Conservation (phyloP, 2,797 vertebrate species). For the Babyrousa celebensis region DNA sequence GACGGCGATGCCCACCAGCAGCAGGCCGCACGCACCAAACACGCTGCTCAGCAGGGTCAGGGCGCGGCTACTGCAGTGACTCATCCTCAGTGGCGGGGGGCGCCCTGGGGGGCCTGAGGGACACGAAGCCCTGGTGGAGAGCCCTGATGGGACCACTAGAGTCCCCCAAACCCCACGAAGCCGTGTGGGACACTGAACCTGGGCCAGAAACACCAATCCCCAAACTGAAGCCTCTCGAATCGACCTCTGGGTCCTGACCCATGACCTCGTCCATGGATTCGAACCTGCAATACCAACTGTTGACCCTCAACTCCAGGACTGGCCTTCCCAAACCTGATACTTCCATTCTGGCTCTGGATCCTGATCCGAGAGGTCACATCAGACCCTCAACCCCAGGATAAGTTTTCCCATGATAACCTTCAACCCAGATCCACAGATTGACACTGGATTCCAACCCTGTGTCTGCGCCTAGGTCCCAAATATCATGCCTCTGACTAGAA, state of each 20-base stretch:
- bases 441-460: not conserved
- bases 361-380: not conserved
- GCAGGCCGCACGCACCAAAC: constrained; percentile 96
- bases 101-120: constrained; percentile 85
- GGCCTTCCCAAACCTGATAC: not conserved
- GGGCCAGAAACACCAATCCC: not conserved
- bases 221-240: not conserved
- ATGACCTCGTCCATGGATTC: not conserved
- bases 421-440: not conserved
- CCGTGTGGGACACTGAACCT: not conserved
- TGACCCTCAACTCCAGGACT: not conserved
- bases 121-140: not conserved
- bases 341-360: not conserved
- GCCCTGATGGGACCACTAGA: not conserved
- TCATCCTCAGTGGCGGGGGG: constrained; percentile 92
- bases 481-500: not conserved
- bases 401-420: not conserved
- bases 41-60: constrained; percentile 97
- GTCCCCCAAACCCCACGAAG: not conserved
- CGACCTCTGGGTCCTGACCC: not conserved
- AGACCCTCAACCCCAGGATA: not conserved
- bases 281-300: not conserved
- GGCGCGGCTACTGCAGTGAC: constrained; percentile 96
- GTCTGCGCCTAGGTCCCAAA: not conserved
- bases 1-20: constrained; percentile 97